Conservation (phyloP, 92 coral and sea anemone species). For the Parazoanthus darwini region DNA sequence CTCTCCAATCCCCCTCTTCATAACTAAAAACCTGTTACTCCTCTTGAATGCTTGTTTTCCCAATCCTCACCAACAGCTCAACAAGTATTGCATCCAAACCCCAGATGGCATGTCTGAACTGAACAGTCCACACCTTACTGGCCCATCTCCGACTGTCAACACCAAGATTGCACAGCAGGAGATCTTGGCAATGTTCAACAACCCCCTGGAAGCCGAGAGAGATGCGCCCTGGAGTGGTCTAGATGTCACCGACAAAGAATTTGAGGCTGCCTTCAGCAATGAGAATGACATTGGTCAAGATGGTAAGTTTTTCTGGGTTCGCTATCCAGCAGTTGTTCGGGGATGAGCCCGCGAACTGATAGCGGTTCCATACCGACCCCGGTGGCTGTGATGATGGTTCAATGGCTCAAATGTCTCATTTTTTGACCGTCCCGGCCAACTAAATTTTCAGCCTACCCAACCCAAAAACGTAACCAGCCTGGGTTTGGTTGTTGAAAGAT, state of each 20-base stretch:
- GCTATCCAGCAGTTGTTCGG: too few relatives aligned
- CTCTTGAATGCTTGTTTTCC: not conserved
- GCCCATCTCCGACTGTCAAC: slow-evolving; percentile 79
- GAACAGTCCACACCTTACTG: slow-evolving; percentile 51
- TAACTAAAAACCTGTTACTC: too few relatives aligned
- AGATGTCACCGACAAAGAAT: slow-evolving; percentile 61
- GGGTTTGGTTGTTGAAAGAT: too few relatives aligned
- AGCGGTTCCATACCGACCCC: too few relatives aligned
- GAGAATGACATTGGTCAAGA: slow-evolving; percentile 29
- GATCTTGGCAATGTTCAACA: slow-evolving; percentile 85
- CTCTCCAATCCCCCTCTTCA: not conserved
- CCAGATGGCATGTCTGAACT: slow-evolving; percentile 54
- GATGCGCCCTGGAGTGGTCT: slow-evolving; percentile 45
- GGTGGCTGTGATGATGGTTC: too few relatives aligned
- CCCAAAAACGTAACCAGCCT: too few relatives aligned
- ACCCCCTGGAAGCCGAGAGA: slow-evolving; percentile 68
- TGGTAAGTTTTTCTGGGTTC: not conserved
- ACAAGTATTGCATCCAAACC: slow-evolving; percentile 54
- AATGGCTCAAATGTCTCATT: too few relatives aligned
- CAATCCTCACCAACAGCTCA: slow-evolving; percentile 1
- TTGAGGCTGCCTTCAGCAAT: slow-evolving; percentile 86
- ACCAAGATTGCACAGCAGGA: slow-evolving; percentile 82
- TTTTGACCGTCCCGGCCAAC: too few relatives aligned
- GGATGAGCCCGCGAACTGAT: too few relatives aligned
- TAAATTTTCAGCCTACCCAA: too few relatives aligned